These are phyloP conservation scores for Emys orbicularis DNA, from an alignment of 2,797 vertebrate species.

Conservation along the genomic window DNA sequence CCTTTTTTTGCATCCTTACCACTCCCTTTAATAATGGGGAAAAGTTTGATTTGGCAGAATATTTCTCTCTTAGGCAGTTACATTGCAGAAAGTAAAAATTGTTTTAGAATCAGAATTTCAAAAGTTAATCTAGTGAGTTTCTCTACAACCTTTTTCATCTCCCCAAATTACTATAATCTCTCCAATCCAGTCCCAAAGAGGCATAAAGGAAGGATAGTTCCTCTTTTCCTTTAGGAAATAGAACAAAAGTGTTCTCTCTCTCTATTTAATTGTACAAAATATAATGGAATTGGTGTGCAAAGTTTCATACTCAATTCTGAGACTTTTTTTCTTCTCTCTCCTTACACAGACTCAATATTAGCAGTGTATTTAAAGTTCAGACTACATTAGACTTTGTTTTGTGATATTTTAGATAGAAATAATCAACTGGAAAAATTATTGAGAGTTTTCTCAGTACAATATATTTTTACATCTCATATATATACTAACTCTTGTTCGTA, in stretches of 20 bases:
- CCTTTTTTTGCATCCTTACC: neutral
- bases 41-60: constrained; percentile 48
- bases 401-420: neutral
- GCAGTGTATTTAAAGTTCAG: neutral
- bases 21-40: neutral
- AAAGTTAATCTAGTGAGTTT: neutral
- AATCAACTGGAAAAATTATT: neutral
- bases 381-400: neutral
- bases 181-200: neutral
- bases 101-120: neutral
- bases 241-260: neutral
- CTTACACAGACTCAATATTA: neutral
- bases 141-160: neutral
- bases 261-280: neutral
- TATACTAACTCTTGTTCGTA: neutral
- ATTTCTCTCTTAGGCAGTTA: constrained; percentile 11
- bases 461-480: neutral
- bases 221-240: neutral
- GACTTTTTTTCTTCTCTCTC: neutral
- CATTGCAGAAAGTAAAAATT: neutral
- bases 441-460: neutral
- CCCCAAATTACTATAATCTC: neutral
- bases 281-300: neutral
- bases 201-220: neutral
- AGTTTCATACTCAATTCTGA: neutral